Conservation (phyloP, 2,888 invertebrate species). For the Acrocyrtus sp. region DNA sequence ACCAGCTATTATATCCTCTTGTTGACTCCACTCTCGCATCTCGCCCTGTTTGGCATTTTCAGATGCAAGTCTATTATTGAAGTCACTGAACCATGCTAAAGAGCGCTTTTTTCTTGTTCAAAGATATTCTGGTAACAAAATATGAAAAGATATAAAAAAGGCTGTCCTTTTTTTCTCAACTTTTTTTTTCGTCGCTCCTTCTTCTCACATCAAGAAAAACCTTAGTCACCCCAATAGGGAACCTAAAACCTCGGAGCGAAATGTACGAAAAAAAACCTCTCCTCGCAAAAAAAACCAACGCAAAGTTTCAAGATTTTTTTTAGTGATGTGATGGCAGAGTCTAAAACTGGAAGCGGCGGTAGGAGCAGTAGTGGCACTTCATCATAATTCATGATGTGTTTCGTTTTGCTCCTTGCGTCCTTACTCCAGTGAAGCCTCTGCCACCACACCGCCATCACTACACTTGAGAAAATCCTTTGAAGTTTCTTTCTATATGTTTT, state of each 20-base stretch:
- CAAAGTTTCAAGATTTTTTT: constrained; percentile 1
- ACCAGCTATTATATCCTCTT: not conserved
- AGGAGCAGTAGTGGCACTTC: constrained; percentile 5
- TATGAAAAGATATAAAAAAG: not conserved
- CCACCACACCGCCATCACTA: not conserved
- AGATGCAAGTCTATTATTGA: constrained; percentile 19
- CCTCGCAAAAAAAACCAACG: not conserved
- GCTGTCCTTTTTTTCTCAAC: not conserved
- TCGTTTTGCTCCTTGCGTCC: constrained; percentile 12
- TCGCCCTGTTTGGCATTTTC: not conserved
- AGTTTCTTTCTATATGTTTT: constrained; percentile 5
- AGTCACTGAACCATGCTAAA: constrained; percentile 23
- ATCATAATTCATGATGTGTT: constrained; percentile 44
- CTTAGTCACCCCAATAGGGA: not conserved
- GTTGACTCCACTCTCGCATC: not conserved
- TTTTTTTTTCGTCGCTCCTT: not conserved
- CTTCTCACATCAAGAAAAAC: not conserved
- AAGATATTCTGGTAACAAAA: constrained; percentile 7
- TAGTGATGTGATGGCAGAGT: not conserved
- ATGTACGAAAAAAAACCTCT: not conserved
- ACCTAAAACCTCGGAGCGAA: not conserved
- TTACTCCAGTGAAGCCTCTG: not conserved
- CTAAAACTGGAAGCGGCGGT: not conserved
- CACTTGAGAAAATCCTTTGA: constrained; percentile 27
- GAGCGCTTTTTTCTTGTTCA: too few relatives aligned